Evolutionary conservation across 2,113 vertebrate genomes (phyloP), one percentile per base, ranked within the genome.

Genomic region (Mionectes macconnelli): DNA sequence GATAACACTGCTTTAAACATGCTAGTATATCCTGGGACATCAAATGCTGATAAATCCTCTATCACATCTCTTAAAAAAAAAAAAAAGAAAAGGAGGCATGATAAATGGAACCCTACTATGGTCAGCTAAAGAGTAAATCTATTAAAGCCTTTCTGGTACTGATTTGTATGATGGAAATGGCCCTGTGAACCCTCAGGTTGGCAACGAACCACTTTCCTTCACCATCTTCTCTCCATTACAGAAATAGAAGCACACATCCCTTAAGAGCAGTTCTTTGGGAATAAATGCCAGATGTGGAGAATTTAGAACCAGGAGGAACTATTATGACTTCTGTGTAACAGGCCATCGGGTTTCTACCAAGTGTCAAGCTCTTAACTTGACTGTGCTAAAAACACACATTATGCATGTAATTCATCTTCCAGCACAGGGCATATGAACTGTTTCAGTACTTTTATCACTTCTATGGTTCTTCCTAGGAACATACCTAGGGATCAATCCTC

Each of bases 261-360:
- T 53, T 23, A 84, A 49, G 80, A 89, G 64, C 9, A 68, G 15
- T 75, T 94, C 84, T 91, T 78, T 39, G 64, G 57, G 87, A 94
- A 81, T 92, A 95, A 93, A 69, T 86, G 42, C 40, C 88, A 95
- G 64, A 92, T 87, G 79, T 66, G 57, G 63, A 84, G 55, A 62
- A 86, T 94, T 92, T 74, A 89, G 89, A 64, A 81, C 50, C 42
- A 78, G 35, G 24, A 95, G 64, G 79, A 86, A 33, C 45, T 79
- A 57, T 77, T 85, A 90, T 13, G 57, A 74, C 55, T 90, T 88
- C 63, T 84, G 27, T 3, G 1, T 59, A 86, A 86, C 42, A 93
- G 77, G 42, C 22, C 30, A 78, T 69, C 2, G 1, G 53, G 57
- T 66, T 92, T 94, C 84, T 89, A 74, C 83, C 50, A 45, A 84